These are phyloP conservation scores for Stenoptilia bipunctidactyla DNA, from an alignment of 2,888 invertebrate genomes.

Conservation along the genomic window DNA sequence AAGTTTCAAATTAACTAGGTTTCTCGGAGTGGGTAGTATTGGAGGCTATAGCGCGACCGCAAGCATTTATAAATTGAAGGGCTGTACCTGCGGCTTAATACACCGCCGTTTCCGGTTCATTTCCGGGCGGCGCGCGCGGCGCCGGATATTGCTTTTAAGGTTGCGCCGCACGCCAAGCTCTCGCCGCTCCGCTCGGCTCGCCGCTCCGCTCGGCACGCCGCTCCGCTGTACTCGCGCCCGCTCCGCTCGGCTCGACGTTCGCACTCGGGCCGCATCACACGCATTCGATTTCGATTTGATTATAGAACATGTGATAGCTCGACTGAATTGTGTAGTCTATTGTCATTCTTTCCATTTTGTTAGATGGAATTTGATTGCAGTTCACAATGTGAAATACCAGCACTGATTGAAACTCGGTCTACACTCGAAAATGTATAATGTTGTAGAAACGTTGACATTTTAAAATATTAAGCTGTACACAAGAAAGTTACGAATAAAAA, in stretches of 20 bases:
- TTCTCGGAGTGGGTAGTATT: conserved; percentile 36
- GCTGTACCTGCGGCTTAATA: conserved; percentile 72
- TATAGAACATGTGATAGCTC: not conserved
- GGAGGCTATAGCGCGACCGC: conserved; percentile 45
- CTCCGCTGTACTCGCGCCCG: not conserved
- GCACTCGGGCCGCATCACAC: not conserved
- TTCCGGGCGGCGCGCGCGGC: conserved; percentile 68
- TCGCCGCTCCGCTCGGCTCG: conserved; percentile 23
- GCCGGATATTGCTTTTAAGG: conserved; percentile 73
- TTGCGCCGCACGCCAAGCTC: conserved; percentile 53
- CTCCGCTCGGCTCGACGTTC: conserved; percentile 2
- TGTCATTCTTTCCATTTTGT: not conserved
- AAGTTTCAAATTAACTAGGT: conserved; percentile 59
- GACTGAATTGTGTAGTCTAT: not conserved
- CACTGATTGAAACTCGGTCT: not conserved
- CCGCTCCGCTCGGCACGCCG: conserved; percentile 16
- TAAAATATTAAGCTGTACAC: conserved; percentile 9
- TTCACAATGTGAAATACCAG: not conserved
- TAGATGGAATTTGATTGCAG: not conserved
- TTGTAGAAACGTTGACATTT: no score
- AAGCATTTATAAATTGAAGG: conserved; percentile 70
- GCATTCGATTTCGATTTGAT: conserved; percentile 1
- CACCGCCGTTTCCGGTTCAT: conserved; percentile 72
- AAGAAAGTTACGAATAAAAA: conserved; percentile 33
- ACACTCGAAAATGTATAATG: not conserved